Percentiles rank a stretch among this genome's conserved stretches.
These are phyloP conservation scores for Latrodectus hesperus DNA, from an alignment of 2,888 invertebrate genomes.

Conservation along the genomic window DNA sequence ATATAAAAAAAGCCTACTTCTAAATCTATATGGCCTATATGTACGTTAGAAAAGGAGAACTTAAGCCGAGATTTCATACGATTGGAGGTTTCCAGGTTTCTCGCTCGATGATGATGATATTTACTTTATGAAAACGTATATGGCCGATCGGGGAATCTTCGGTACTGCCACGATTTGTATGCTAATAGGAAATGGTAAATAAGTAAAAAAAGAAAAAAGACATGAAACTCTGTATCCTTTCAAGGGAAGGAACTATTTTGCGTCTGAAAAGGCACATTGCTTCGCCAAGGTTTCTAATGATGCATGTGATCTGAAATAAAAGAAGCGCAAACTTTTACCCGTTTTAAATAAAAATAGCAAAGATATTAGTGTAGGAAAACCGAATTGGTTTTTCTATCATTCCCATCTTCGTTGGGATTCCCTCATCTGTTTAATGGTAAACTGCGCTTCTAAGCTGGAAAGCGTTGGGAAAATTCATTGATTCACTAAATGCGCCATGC, in stretches of 20 bases:
- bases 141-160: slow-evolving; percentile 47
- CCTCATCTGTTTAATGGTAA: slow-evolving; percentile 50
- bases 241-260: slow-evolving; percentile 31
- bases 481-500: not conserved
- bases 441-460: slow-evolving; percentile 6
- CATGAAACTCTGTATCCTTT: not conserved
- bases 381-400: slow-evolving; percentile 30
- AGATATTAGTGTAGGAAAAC: slow-evolving; percentile 1
- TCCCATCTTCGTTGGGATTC: slow-evolving; percentile 25
- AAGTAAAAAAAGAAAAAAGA: not conserved
- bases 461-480: not conserved
- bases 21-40: not conserved
- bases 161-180: slow-evolving; percentile 56
- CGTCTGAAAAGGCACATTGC: slow-evolving; percentile 21
- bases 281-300: slow-evolving; percentile 51
- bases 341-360: not conserved
- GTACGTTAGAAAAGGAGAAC: slow-evolving; percentile 6
- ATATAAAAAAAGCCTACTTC: not conserved
- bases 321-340: not conserved
- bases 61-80: slow-evolving; percentile 60
- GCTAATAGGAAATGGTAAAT: slow-evolving; percentile 47
- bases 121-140: slow-evolving; percentile 57
- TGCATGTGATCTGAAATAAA: slow-evolving; percentile 32
- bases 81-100: not conserved
- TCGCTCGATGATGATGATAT: slow-evolving; percentile 53